A percentile compares a stretch with the other conserved stretches of the same genome.
Evolutionary conservation across 1,140 invertebrate species (phyloP).

Genomic region (Platyscapa corneri): DNA sequence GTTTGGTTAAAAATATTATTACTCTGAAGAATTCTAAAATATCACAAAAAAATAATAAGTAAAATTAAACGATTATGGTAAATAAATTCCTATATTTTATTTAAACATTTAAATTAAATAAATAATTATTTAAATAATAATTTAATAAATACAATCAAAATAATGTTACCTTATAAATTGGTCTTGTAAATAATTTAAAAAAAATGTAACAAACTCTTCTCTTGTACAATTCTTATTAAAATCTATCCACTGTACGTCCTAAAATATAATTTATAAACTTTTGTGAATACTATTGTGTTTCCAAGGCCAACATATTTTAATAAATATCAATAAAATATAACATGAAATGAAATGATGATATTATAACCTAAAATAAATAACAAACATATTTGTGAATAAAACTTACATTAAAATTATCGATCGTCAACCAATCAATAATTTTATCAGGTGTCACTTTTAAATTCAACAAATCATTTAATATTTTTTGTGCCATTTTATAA

Average conservation of each 20-base stretch:
- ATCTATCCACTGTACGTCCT: constrained; percentile 48
- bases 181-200: constrained; percentile 55
- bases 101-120: too few species aligned
- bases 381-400: background rate
- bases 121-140: too few species aligned
- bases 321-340: background rate
- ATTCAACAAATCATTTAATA: constrained; percentile 56
- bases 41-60: constrained; percentile 39
- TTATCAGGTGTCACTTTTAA: constrained; percentile 53
- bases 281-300: constrained; percentile 18
- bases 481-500: constrained; percentile 53
- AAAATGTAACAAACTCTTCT: constrained; percentile 55
- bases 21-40: constrained; percentile 53
- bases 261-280: constrained; percentile 33
- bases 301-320: background rate
- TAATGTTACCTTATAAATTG: constrained; percentile 56
- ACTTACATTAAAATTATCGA: constrained; percentile 53
- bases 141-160: too few species aligned
- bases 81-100: too few species aligned
- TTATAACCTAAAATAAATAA: background rate
- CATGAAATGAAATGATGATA: background rate
- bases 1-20: constrained; percentile 48
- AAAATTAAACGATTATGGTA: background rate
- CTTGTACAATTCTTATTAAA: constrained; percentile 51
- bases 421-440: constrained; percentile 58